Percentiles rank a stretch among this genome's conserved stretches.
phyloP scores from a whole-genome alignment of 2,797 vertebrate species.

The Eospalax fontanierii region DNA sequence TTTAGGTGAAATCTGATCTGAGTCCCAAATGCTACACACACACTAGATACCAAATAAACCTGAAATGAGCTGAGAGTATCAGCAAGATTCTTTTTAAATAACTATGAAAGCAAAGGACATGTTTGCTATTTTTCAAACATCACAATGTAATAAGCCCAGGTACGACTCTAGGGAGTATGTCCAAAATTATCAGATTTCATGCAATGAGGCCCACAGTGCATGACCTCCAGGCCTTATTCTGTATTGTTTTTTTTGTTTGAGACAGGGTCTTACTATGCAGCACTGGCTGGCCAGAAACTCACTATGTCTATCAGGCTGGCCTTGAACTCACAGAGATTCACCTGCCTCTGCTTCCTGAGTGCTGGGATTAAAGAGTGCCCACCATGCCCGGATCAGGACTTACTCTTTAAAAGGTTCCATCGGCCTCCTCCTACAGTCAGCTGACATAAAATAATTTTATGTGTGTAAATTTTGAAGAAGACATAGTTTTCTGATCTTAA shows the following conservation, averaged over 20 bases:
- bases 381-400: no score
- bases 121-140: constrained; percentile 15
- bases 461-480: neutral
- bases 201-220: neutral
- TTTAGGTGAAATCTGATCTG: neutral
- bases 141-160: neutral
- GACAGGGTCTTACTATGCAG: no score
- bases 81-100: constrained; percentile 27
- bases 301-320: no score
- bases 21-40: neutral
- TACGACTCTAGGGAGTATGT: neutral
- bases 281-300: no score
- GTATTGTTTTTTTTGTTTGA: no score
- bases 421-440: neutral
- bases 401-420: neutral
- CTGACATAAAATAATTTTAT: neutral
- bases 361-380: no score
- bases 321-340: no score
- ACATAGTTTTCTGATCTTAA: neutral
- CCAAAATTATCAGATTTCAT: neutral
- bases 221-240: neutral
- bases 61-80: neutral
- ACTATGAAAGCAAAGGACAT: neutral
- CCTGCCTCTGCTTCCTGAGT: no score
- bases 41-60: neutral